Base-by-base conservation (phyloP, 2,113 vertebrate species). In the Ophiodon elongatus region DNA sequence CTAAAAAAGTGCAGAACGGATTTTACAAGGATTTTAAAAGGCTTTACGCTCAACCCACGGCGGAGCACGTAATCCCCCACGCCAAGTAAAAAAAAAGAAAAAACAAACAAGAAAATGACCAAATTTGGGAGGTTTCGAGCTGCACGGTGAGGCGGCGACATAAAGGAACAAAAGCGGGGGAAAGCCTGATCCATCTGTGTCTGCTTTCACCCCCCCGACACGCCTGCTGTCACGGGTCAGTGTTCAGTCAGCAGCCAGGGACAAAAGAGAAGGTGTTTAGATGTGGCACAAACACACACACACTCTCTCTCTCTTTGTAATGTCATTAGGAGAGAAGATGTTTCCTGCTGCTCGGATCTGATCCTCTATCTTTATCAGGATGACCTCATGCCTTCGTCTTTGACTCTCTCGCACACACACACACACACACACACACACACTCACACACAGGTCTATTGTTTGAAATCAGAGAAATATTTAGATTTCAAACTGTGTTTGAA, bases 281-380 rank as follows among this genome's bases (percentile, higher is more conserved):
- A n/a, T n/a, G n/a, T n/a, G n/a, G n/a, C 47, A 50, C 47, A 50
- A 17, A 21, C 47, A 50, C 47, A 50, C 47, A 68, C 81, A 69
- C 79, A 54, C 5, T 14, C n/a, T 45, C 3, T 25, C 73, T 80
- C 27, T 76, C 83, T 88, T 78, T 86, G 85, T 92, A 69, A 89
- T 60, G 84, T 88, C 73, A 89, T 93, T 91, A 90, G 72, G 14
- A 8, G 54, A 79, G 87, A 72, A 87, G 88, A 86, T 85, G 87
- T 82, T 92, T 90, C 85, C 91, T 90, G 90, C 85, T 14, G 79
- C 81, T 86, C 52, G 79, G 76, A 89, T 91, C 84, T 85, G 75
- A 92, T 90, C 85, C 80, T 79, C 66, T 27, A 70, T 83, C 86
- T 90, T 80, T 45, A 89, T 90, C 82, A 50, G 27, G 74, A 79